Base-by-base conservation (phyloP, 2,113 vertebrate species). In the Amblyopsis rosae region DNA sequence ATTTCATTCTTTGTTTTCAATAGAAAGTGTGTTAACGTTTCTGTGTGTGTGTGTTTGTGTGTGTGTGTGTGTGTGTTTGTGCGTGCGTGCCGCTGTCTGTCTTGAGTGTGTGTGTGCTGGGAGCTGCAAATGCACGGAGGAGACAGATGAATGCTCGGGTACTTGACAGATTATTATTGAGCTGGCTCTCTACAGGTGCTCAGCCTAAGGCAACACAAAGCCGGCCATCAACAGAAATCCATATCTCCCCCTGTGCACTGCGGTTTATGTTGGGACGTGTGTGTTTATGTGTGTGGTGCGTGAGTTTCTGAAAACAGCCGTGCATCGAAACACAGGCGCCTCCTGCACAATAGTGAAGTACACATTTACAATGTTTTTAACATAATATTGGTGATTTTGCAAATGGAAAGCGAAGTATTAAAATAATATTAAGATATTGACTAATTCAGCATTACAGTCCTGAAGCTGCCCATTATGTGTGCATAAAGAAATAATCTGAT, bases 191-290 rank as follows among this genome's bases (percentile, higher is more conserved):
- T 26, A 26, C 80, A 79, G 77, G 74, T 75, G 80, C 67, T 1
- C 62, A 51, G 56, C 69, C 75, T 11, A 6, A 73, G 76, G 75
- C 53, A 9, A 32, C 68, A 60, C 17, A 61, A 58, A 73, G 70
- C 33, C 1, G 49, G 57, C 41, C 70, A 71, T 83, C 71, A 62
- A 53, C 72, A 75, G 7, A 67, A 69, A 86, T 85, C 80, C 67
- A 85, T 85, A 65, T 60, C 70, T 65, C 72, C 62, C 26, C 0
- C 64, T 19, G 73, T 67, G 79, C 72, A 79, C 74, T 69, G 35
- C 73, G 63, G 47, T 65, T 46, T 47, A n/a, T 26, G 49, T 4
- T 2, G 53, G 54, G 17, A 32, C 55, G 12, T 46, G 67, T 46
- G 67, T 75, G 62, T 75, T 65, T 69, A 2, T 76, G 15, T 70